Evolutionary conservation across 1,140 invertebrate genomes (phyloP), one percentile per base, ranked within the genome.

Genomic region (Drosophila funebris): DNA sequence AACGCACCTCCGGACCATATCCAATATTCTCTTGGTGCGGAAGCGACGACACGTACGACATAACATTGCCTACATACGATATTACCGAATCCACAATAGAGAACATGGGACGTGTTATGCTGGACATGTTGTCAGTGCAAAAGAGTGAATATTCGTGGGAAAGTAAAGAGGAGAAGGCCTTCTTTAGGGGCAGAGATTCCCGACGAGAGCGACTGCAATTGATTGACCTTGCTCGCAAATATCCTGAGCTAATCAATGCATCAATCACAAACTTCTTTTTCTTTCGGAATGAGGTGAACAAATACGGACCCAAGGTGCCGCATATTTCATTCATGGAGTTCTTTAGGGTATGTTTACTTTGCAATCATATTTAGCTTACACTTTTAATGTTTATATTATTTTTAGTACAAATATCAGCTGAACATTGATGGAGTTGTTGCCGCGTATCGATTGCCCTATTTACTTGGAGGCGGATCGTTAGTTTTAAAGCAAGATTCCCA

Each of bases 1-100:
- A 92, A 11, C 91, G 92, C 37, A 92, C 93, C 11, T 83, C 82
- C 2, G 84, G 82, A 14, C 74, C 92, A 4, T 93, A 96, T 74
- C 97, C 98, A n/a, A 95, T 99, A 57, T 97, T 99, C 90, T 98
- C 97, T 31, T 99, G 98, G 98, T 99, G 98, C 93, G 97, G 97
- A 1, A 98, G 97, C 71, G 93, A 94, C 52, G 94, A 96, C 70
- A 95, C 95, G 3, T 92, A 93, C 78, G 98, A 99, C 92, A 98
- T 99, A 91, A 94, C 98, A 52, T 94, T 99, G 93, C 98, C 98
- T 8, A 99, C 98, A 1, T 99, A 99, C 93, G 97, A 99, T 90
- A 94, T 99, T 24, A 98, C 97, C 2, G 96, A 98, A 93, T 96
- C 98, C 6, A 95, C 96, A 1, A 91, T 99, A 54, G 96, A 99